Evolutionary conservation across 2,113 vertebrate genomes (phyloP).

Genomic region (Pipa parva): DNA sequence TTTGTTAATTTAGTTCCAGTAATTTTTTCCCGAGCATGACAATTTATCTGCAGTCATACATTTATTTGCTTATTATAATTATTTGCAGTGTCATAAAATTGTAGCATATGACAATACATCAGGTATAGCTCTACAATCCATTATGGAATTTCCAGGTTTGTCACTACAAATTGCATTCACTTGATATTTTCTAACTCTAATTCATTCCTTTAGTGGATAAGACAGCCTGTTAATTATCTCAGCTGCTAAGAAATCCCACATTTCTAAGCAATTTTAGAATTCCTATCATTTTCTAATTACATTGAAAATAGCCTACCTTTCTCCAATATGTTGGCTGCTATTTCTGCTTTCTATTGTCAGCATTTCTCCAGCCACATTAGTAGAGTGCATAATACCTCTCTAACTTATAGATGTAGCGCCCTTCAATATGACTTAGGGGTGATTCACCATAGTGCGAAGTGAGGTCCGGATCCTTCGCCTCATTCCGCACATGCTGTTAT

Average conservation of each 20-base stretch:
- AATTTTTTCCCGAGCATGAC: conserved; percentile 7
- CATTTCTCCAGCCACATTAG: no score
- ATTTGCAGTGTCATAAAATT: conserved; percentile 26
- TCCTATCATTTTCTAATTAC: no score
- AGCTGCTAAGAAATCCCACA: conserved; percentile 10
- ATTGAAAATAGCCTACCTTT: no score
- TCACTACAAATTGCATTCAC: conserved; percentile 1
- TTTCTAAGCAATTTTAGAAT: conserved; percentile 7
- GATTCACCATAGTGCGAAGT: no score
- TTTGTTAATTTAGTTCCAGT: conserved; percentile 11
- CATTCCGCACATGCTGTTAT: no score
- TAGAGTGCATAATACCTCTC: no score
- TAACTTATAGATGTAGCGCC: no score
- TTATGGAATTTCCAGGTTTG: conserved; percentile 19
- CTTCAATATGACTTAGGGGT: no score
- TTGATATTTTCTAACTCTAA: conserved; percentile 20
- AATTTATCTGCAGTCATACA: conserved; percentile 22
- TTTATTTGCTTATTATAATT: conserved; percentile 19
- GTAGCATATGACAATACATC: conserved; percentile 6
- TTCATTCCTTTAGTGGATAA: conserved; percentile 22
- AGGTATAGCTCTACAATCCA: conserved; percentile 8
- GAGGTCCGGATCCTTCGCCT: no score
- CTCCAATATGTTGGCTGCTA: no score
- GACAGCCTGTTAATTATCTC: conserved; percentile 29
- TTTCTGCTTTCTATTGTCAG: no score